A percentile compares a stretch with the other conserved stretches of the same genome.
Conservation (phyloP, 2,797 vertebrate genomes). For the Lemur catta region DNA sequence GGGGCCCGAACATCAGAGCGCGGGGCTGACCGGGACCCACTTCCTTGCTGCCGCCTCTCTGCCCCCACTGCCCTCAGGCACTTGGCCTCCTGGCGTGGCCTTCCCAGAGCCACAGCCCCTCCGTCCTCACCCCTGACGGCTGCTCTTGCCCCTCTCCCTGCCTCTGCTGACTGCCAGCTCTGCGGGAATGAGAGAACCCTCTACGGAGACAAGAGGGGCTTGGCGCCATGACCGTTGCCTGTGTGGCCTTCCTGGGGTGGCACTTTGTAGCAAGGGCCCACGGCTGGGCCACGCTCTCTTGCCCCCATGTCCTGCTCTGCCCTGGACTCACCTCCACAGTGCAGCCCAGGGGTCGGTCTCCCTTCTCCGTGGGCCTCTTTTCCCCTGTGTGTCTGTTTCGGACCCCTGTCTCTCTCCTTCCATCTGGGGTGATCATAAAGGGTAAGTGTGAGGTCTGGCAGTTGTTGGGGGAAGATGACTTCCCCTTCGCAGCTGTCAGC, state of each 20-base stretch:
- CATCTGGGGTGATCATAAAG: background rate
- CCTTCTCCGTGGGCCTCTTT: background rate
- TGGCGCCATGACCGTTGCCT: rapidly evolving
- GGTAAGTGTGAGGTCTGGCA: background rate
- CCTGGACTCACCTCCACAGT: rapidly evolving
- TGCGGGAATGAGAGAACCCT: background rate
- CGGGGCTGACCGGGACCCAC: background rate
- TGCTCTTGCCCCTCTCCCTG: background rate
- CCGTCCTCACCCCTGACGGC: background rate
- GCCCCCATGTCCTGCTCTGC: background rate
- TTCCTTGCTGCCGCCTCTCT: background rate
- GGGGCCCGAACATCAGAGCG: background rate
- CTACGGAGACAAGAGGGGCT: background rate
- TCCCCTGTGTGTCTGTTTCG: background rate
- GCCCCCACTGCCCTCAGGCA: background rate
- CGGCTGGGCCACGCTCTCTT: no score
- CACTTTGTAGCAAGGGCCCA: background rate
- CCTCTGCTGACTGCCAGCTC: background rate
- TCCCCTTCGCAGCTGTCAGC: background rate
- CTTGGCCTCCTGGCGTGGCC: background rate
- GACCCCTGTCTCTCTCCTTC: background rate
- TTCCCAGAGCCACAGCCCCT: background rate
- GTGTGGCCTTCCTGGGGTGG: background rate
- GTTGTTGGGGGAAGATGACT: background rate
- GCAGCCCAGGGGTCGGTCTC: rapidly evolving